Evolutionary conservation across 2,888 invertebrate genomes (phyloP).

Genomic region (Cerastis leucographa): DNA sequence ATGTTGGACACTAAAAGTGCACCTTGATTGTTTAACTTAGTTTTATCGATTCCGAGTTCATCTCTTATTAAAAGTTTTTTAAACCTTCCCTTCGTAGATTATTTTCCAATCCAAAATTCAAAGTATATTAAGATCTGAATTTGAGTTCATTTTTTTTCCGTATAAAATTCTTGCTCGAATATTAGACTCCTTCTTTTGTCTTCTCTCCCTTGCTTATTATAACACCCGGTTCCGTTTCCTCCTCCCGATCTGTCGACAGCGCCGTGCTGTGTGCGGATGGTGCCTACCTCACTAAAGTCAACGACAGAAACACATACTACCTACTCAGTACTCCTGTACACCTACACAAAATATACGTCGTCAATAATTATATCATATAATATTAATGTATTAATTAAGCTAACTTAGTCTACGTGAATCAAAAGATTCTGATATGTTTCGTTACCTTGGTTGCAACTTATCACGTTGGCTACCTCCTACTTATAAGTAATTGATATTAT

Average conservation of each 20-base stretch:
- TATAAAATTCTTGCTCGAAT: background rate
- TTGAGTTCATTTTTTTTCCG: background rate
- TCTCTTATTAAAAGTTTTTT: background rate
- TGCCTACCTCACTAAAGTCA: constrained; percentile 64
- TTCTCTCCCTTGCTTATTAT: background rate
- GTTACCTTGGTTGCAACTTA: constrained; percentile 93
- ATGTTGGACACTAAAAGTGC: background rate
- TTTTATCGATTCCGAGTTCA: background rate
- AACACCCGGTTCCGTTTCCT: constrained; percentile 5
- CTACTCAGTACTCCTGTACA: constrained; percentile 74
- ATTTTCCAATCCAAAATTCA: background rate
- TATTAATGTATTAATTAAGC: constrained; percentile 53
- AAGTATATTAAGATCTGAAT: background rate
- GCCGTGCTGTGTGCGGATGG: constrained; percentile 69
- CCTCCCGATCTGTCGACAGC: constrained; percentile 69
- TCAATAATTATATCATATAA: constrained; percentile 68
- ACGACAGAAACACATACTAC: constrained; percentile 71
- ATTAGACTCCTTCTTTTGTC: too few relatives aligned
- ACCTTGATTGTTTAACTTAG: background rate
- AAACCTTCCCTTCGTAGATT: background rate
- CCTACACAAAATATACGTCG: constrained; percentile 72
- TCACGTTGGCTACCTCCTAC: constrained; percentile 83
- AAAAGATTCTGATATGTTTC: constrained; percentile 93
- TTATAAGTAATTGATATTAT: constrained; percentile 79
- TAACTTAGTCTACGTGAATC: constrained; percentile 90